phyloP scores from a whole-genome alignment of 2,888 invertebrate species.

The Spodoptera littoralis region DNA sequence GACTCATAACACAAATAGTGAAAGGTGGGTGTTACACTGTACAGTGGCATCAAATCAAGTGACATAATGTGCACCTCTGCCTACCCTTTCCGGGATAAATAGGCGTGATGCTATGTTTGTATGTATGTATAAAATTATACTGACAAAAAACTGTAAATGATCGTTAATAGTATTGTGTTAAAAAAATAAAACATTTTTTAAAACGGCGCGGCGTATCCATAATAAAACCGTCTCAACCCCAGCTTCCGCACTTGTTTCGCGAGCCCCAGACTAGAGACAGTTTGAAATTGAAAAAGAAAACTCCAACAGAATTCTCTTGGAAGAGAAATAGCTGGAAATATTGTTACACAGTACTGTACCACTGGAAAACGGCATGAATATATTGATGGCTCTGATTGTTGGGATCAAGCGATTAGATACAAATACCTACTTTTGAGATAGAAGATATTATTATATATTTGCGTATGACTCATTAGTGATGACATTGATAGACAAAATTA shows the following conservation, averaged over 20 bases:
- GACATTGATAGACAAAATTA: no score
- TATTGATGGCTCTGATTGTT: slow-evolving; percentile 62
- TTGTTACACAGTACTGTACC: slow-evolving; percentile 56
- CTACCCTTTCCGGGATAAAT: no score
- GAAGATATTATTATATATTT: no score
- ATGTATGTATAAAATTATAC: no score
- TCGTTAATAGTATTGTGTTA: not conserved
- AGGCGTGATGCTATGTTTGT: no score
- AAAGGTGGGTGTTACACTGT: no score
- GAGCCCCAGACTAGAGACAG: slow-evolving; percentile 71
- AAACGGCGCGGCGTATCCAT: slow-evolving; percentile 57
- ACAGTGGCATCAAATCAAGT: no score
- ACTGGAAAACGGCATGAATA: slow-evolving; percentile 66
- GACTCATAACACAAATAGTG: no score
- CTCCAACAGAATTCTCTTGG: slow-evolving; percentile 58
- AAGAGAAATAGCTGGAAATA: slow-evolving; percentile 64
- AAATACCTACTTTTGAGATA: slow-evolving; percentile 3
- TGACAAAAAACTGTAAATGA: no score
- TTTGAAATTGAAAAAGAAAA: slow-evolving; percentile 83
- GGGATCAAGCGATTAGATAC: slow-evolving; percentile 34
- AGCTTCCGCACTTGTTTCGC: slow-evolving; percentile 78
- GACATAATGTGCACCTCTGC: no score
- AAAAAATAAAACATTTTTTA: not conserved
- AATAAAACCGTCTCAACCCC: slow-evolving; percentile 52
- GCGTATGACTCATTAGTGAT: no score